Conservation (phyloP, 92 coral and sea anemone species). For the Blastomussa wellsi region DNA sequence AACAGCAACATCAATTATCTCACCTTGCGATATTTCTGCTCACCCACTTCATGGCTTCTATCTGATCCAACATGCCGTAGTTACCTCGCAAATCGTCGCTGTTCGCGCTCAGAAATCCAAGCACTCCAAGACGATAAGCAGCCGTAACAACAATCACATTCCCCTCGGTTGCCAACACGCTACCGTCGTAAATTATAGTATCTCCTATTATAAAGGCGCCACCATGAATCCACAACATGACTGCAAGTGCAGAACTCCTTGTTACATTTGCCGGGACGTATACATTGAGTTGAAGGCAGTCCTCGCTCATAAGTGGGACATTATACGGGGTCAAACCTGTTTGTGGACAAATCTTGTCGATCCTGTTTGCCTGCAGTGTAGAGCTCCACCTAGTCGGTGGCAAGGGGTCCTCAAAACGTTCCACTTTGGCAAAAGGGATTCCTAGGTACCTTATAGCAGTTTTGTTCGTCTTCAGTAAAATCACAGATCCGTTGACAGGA, state of each 20-base stretch:
- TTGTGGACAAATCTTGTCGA: slow-evolving; percentile 25
- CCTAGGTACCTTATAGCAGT: slow-evolving; percentile 23
- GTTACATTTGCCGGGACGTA: slow-evolving; percentile 25
- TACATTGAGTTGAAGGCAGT: slow-evolving; percentile 35
- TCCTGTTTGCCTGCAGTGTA: neutral
- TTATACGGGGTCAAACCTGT: neutral
- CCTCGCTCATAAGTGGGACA: slow-evolving; percentile 6
- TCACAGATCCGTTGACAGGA: neutral
- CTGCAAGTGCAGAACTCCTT: slow-evolving; percentile 3
- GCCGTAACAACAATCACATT: slow-evolving; percentile 37
- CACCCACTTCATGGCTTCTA: slow-evolving; percentile 49
- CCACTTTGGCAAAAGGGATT: slow-evolving; percentile 9
- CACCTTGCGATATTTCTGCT: slow-evolving; percentile 31
- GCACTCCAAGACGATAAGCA: slow-evolving; percentile 31
- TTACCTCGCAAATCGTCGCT: slow-evolving; percentile 31
- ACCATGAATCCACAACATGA: slow-evolving; percentile 55
- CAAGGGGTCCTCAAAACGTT: slow-evolving; percentile 23
- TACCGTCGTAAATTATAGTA: slow-evolving; percentile 32
- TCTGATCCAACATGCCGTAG: slow-evolving; percentile 45
- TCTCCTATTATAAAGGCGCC: slow-evolving; percentile 12
- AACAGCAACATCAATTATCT: neutral
- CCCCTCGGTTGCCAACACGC: slow-evolving; percentile 26
- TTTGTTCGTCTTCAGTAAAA: neutral
- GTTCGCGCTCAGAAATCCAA: slow-evolving; percentile 29
- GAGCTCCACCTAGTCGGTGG: slow-evolving; percentile 21